Conservation (phyloP, 2,113 vertebrate genomes). For the Lepisosteus oculatus region DNA sequence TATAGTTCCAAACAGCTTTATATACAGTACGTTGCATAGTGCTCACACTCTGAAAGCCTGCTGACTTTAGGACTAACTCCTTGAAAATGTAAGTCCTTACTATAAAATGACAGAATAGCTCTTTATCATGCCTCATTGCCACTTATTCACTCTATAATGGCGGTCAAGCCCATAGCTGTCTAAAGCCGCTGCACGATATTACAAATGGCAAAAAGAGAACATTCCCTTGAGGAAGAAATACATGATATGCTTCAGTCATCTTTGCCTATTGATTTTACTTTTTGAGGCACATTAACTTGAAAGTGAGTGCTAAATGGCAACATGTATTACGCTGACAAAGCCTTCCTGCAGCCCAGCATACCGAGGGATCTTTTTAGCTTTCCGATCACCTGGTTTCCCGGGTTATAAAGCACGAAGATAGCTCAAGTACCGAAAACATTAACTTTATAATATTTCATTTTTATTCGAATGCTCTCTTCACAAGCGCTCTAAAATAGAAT, state of each 20-base stretch:
- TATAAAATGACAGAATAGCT: background rate
- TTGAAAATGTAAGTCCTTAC: background rate
- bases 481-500: too few species aligned
- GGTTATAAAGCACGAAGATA: too few species aligned
- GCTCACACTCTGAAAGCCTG: too few species aligned
- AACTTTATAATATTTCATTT: too few species aligned
- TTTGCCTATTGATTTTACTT: background rate
- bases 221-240: background rate
- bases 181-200: background rate
- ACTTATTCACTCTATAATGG: background rate
- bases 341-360: background rate
- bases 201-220: background rate
- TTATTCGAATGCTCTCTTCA: too few species aligned
- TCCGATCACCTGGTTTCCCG: too few species aligned
- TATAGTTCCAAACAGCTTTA: too few species aligned
- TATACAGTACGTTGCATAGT: too few species aligned
- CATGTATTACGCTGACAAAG: background rate
- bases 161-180: background rate
- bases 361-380: too few species aligned
- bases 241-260: slow-evolving; percentile 1
- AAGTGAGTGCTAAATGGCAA: background rate
- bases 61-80: background rate
- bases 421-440: too few species aligned
- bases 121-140: background rate
- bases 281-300: background rate